phyloP scores from a whole-genome alignment of 1,140 invertebrate genomes.

The Metopolophium dirhodum region DNA sequence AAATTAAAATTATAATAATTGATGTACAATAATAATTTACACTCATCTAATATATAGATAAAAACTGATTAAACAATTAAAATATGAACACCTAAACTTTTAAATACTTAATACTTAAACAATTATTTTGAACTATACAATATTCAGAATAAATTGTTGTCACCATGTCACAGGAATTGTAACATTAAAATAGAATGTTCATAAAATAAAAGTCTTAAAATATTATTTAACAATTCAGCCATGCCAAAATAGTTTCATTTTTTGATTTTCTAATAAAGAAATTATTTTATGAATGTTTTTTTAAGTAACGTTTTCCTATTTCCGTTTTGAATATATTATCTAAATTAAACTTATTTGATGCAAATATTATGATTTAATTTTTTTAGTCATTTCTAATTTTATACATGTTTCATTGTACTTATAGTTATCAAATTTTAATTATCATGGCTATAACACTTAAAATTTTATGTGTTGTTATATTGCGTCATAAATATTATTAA shows the following conservation, averaged over 20 bases:
- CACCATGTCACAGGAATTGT: neutral
- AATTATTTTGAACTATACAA: neutral
- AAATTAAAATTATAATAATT: neutral
- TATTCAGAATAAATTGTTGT: neutral
- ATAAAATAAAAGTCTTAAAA: neutral
- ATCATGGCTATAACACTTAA: neutral
- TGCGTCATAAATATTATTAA: neutral
- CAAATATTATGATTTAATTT: neutral
- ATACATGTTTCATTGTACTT: neutral
- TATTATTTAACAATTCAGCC: neutral
- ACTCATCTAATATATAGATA: neutral
- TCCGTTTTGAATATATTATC: neutral
- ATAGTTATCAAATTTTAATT: neutral
- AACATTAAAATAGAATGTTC: neutral
- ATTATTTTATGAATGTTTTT: neutral
- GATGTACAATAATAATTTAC: neutral
- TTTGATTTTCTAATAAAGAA: neutral
- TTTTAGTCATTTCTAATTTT: neutral
- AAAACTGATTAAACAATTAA: neutral
- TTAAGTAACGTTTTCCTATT: neutral
- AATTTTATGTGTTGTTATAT: neutral
- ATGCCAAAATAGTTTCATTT: neutral
- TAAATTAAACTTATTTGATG: neutral
- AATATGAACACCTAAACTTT: neutral
- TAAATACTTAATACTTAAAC: neutral